A percentile compares a stretch with the other conserved stretches of the same genome.
These are phyloP conservation scores for Beroe forskalii DNA, from an alignment of 37 sponge, comb jelly and placozoan genomes.

Conservation along the genomic window DNA sequence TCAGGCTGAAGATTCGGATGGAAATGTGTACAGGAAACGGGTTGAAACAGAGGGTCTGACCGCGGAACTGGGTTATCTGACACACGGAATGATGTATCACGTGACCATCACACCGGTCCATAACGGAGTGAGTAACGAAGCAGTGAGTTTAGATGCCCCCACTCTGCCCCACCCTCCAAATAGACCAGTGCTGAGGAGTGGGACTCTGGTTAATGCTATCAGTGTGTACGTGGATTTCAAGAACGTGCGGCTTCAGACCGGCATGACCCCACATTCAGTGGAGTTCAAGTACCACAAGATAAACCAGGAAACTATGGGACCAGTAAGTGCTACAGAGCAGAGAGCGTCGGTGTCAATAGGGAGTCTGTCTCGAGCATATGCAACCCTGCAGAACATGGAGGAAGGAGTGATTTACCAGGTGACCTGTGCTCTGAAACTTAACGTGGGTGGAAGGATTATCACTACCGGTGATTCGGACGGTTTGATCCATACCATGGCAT, in stretches of 20 bases:
- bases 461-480: not conserved
- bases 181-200: not conserved
- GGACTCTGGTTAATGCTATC: not conserved
- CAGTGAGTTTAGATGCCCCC: not conserved
- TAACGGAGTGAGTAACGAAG: not conserved
- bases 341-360: not conserved
- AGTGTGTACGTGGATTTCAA: not conserved
- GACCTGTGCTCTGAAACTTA: not conserved
- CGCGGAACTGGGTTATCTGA: not conserved
- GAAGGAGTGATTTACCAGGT: not conserved
- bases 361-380: not conserved
- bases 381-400: not conserved
- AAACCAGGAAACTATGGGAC: not conserved
- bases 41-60: not conserved
- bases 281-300: not conserved
- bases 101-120: not conserved
- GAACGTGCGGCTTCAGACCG: not conserved
- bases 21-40: not conserved
- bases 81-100: not conserved
- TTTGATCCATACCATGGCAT: not conserved
- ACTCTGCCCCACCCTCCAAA: not conserved
- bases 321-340: not conserved
- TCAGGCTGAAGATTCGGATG: not conserved
- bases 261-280: not conserved
- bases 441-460: not conserved